Evolutionary conservation across 2,888 invertebrate species (phyloP).

Genomic region (Philopedon plagiatum): DNA sequence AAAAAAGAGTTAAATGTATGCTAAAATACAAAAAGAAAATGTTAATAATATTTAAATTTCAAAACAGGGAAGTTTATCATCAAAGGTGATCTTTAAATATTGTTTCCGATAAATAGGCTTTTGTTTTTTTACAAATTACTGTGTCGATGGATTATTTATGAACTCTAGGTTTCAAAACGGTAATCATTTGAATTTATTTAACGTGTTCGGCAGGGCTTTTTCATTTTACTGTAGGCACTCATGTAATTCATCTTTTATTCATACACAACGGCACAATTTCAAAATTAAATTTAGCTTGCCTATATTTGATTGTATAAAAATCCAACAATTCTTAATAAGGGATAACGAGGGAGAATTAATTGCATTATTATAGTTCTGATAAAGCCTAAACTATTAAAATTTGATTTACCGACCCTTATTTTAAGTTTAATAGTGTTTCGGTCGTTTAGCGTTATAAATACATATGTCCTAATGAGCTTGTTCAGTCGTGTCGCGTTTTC

Average conservation of each 20-base stretch:
- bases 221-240: constrained; percentile 29
- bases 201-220: constrained; percentile 18
- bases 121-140: constrained; percentile 1
- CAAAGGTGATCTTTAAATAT: background rate
- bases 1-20: background rate
- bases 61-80: background rate
- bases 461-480: no score
- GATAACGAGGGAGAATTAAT: constrained; percentile 29
- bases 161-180: constrained; percentile 30
- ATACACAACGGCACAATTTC: constrained; percentile 25
- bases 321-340: constrained; percentile 22
- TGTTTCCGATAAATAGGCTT: background rate
- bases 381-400: constrained; percentile 28
- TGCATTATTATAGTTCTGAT: constrained; percentile 25
- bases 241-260: constrained; percentile 34
- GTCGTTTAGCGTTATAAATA: constrained; percentile 25
- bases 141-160: constrained; percentile 32
- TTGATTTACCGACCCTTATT: constrained; percentile 28
- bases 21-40: background rate
- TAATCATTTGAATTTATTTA: constrained; percentile 32
- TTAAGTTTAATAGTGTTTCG: constrained; percentile 27
- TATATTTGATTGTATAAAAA: constrained; percentile 32
- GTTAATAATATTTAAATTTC: background rate
- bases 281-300: constrained; percentile 30
- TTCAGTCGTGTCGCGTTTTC: no score